Conservation (phyloP, 2,797 vertebrate species). For the Potorous gilbertii region DNA sequence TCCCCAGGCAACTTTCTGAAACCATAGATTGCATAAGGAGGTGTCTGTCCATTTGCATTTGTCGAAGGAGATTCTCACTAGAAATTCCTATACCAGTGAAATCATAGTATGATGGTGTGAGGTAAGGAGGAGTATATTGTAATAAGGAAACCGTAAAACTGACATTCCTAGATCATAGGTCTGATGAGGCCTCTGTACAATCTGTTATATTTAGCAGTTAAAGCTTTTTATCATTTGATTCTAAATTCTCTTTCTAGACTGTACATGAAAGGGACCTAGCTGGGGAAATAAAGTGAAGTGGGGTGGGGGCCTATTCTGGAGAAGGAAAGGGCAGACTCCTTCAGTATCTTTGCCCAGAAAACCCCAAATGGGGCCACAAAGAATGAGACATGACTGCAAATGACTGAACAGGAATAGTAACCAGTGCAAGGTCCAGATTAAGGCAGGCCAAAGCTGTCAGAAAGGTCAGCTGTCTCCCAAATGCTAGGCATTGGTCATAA, state of each 20-base stretch:
- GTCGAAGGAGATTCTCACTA: background rate
- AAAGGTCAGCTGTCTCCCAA: background rate
- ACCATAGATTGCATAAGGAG: background rate
- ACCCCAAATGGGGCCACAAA: background rate
- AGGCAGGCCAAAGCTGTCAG: background rate
- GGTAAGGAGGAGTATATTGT: background rate
- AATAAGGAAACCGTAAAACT: background rate
- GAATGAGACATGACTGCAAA: background rate
- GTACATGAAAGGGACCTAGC: background rate
- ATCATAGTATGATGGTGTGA: background rate
- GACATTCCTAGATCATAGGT: background rate
- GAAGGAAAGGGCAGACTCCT: background rate
- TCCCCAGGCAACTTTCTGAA: background rate
- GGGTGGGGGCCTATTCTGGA: background rate
- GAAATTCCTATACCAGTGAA: background rate
- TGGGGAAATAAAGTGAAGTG: background rate
- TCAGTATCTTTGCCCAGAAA: background rate
- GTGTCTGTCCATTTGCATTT: background rate
- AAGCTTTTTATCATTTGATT: background rate
- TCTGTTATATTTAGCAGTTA: background rate
- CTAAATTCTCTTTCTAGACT: background rate
- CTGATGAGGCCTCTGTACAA: background rate
- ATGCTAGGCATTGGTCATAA: background rate
- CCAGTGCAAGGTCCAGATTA: background rate
- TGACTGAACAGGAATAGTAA: background rate